Conservation (phyloP, 1,140 invertebrate genomes). For the Lepidurus arcticus region DNA sequence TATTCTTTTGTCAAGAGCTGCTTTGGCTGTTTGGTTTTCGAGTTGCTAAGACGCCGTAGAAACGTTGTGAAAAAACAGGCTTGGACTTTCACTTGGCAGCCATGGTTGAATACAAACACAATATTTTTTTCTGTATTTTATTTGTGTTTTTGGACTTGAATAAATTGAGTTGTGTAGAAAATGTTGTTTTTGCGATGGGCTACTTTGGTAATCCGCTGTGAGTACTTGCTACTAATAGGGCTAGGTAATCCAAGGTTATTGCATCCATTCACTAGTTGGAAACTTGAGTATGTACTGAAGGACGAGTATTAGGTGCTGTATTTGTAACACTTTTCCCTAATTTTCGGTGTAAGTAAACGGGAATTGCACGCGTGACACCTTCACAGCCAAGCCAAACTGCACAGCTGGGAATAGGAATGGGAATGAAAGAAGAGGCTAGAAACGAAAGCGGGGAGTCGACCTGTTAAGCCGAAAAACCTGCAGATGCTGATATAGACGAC, state of each 20-base stretch:
- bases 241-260: neutral
- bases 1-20: neutral
- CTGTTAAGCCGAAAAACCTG: slow-evolving; percentile 21
- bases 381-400: neutral
- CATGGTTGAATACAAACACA: neutral
- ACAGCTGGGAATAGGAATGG: slow-evolving; percentile 2
- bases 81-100: slow-evolving; percentile 18
- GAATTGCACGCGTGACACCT: neutral
- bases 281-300: neutral
- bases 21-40: too few species aligned
- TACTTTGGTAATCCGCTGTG: neutral
- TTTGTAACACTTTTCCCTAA: neutral
- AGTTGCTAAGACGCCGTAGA: neutral
- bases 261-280: neutral
- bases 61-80: neutral
- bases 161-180: too few species aligned
- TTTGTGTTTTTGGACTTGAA: neutral
- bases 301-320: neutral
- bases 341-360: neutral
- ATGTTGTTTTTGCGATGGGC: neutral
- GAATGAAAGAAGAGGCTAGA: slow-evolving; percentile 16
- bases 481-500: slow-evolving; percentile 9
- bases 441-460: neutral
- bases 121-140: neutral
- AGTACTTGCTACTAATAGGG: neutral